A percentile compares a stretch with the other conserved stretches of the same genome.
phyloP scores from a whole-genome alignment of 2,888 invertebrate genomes.

The Boloria selene region DNA sequence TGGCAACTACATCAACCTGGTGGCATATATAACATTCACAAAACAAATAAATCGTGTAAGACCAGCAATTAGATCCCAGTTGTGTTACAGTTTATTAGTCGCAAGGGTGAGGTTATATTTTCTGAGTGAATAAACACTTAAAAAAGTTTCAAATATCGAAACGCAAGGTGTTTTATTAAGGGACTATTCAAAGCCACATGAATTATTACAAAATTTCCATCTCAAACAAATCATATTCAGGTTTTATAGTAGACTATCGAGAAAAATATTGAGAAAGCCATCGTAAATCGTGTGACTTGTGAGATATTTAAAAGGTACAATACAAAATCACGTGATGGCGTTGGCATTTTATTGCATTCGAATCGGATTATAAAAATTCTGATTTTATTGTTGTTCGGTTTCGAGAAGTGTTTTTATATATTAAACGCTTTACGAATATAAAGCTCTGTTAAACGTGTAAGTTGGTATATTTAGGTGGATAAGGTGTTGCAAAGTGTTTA shows the following conservation, averaged over 20 bases:
- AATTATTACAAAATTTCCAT: conserved; percentile 60
- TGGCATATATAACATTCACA: background rate
- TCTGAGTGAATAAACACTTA: conserved; percentile 33
- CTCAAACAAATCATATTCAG: conserved; percentile 58
- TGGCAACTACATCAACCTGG: no score
- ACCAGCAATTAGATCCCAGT: conserved; percentile 1
- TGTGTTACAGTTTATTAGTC: background rate
- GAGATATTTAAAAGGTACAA: conserved; percentile 31
- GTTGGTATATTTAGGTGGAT: conserved; percentile 12
- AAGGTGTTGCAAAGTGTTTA: conserved; percentile 22
- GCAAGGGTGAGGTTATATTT: conserved; percentile 6
- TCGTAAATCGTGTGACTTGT: conserved; percentile 54
- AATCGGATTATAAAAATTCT: conserved; percentile 56
- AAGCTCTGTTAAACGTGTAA: conserved; percentile 9
- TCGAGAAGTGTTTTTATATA: conserved; percentile 8
- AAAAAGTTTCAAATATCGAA: conserved; percentile 43
- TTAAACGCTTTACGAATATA: background rate
- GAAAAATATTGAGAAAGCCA: conserved; percentile 63
- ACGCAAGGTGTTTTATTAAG: conserved; percentile 58
- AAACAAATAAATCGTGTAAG: background rate
- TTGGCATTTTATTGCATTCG: conserved; percentile 61
- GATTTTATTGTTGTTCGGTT: conserved; percentile 51
- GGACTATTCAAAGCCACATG: conserved; percentile 54
- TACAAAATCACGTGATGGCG: conserved; percentile 47
- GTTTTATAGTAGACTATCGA: conserved; percentile 65